These are phyloP conservation scores for Mya arenaria DNA, from an alignment of 1,140 invertebrate genomes.

Conservation along the genomic window DNA sequence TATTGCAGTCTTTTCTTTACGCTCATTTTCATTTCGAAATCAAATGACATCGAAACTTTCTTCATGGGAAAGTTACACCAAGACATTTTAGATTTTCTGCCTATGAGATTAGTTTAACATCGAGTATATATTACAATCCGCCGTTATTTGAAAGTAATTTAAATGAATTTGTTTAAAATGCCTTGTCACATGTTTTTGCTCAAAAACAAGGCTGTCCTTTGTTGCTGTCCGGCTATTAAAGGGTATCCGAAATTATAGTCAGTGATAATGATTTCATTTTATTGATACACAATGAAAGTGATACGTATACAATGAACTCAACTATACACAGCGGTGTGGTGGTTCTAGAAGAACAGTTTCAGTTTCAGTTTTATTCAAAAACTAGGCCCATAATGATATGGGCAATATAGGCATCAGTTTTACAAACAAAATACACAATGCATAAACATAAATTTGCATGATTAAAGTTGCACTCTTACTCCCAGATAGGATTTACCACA, in stretches of 20 bases:
- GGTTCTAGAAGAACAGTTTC: too few relatives aligned
- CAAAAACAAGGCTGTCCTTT: background rate
- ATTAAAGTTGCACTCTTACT: too few relatives aligned
- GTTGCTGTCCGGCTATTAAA: background rate
- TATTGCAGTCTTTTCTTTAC: background rate
- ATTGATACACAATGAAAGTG: background rate
- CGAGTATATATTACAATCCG: background rate
- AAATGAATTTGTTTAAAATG: slow-evolving; percentile 3
- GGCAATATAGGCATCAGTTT: too few relatives aligned
- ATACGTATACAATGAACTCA: too few relatives aligned
- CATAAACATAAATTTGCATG: too few relatives aligned
- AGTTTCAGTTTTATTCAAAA: too few relatives aligned
- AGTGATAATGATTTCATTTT: slow-evolving; percentile 1
- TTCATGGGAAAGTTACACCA: slow-evolving; percentile 1
- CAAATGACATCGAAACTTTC: background rate
- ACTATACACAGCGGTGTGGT: too few relatives aligned
- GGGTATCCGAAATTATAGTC: background rate
- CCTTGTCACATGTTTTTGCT: background rate
- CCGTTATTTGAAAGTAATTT: slow-evolving; percentile 2
- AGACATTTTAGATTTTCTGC: background rate
- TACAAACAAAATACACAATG: too few relatives aligned
- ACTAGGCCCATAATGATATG: too few relatives aligned
- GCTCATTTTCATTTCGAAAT: background rate
- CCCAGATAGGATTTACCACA: too few relatives aligned
- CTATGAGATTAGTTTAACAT: background rate